Evolutionary conservation across 2,797 vertebrate species (phyloP).

Genomic region (Sternarchorhynchus goeldii): DNA sequence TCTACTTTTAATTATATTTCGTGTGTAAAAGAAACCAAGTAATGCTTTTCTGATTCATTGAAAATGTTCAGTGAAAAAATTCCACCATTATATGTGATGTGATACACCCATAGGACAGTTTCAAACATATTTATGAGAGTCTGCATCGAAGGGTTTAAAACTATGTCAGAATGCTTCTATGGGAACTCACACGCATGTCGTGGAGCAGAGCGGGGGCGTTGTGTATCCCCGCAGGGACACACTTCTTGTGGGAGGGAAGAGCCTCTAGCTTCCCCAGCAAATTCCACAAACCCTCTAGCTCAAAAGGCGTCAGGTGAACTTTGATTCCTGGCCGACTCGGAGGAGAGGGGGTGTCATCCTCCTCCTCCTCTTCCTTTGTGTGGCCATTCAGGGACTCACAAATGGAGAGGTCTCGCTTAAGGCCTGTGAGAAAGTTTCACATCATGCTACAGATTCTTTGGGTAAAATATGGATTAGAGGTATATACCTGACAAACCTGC

Average conservation of each 20-base stretch:
- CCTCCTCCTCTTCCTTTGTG: constrained; percentile 56
- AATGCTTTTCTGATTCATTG: no score
- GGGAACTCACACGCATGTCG: constrained; percentile 82
- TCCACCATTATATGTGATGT: no score
- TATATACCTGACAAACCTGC: no score
- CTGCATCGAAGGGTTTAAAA: background rate
- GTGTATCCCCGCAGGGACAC: constrained; percentile 93
- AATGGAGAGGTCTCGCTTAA: constrained; percentile 73
- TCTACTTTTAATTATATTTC: no score
- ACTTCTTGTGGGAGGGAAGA: constrained; percentile 92
- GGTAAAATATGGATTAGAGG: no score
- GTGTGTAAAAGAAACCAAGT: no score
- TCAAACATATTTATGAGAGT: no score
- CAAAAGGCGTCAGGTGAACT: constrained; percentile 84
- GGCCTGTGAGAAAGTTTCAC: constrained; percentile 69
- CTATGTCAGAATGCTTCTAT: background rate
- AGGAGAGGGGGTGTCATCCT: constrained; percentile 54
- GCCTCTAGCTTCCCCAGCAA: constrained; percentile 92
- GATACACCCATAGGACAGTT: no score
- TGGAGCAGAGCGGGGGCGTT: constrained; percentile 88
- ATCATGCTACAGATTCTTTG: no score
- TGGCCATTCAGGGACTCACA: constrained; percentile 62
- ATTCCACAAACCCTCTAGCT: constrained; percentile 91
- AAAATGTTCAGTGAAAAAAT: no score
- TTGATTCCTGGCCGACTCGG: constrained; percentile 60